These are phyloP conservation scores for Drosophila emarginata DNA, from an alignment of 2,888 invertebrate genomes.

Conservation along the genomic window DNA sequence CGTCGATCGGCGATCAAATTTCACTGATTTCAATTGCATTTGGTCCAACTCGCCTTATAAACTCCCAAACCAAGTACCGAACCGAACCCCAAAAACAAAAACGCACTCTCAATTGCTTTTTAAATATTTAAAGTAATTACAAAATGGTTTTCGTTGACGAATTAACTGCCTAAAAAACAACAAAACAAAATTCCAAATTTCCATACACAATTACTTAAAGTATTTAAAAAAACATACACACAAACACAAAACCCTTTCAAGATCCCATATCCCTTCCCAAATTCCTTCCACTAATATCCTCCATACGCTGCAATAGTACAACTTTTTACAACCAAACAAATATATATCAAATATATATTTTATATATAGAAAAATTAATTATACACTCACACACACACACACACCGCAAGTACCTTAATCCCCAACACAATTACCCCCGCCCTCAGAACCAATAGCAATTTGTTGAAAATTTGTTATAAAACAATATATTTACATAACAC, in stretches of 20 bases:
- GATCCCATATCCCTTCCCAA: constrained; percentile 7
- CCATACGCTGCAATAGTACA: constrained; percentile 83
- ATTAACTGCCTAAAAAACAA: constrained; percentile 67
- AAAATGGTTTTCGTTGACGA: constrained; percentile 69
- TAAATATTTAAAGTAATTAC: constrained; percentile 80
- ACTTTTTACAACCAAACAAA: constrained; percentile 78
- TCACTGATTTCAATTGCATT: constrained; percentile 56
- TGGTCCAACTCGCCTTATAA: constrained; percentile 21
- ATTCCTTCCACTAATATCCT: constrained; percentile 68
- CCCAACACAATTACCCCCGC: constrained; percentile 53
- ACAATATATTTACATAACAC: constrained; percentile 46
- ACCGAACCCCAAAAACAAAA: constrained; percentile 19
- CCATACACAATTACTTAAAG: constrained; percentile 74
- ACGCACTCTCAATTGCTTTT: constrained; percentile 68
- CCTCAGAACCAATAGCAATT: constrained; percentile 69
- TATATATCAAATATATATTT: constrained; percentile 80
- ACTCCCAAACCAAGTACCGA: neutral
- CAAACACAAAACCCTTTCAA: constrained; percentile 9
- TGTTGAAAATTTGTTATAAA: constrained; percentile 68
- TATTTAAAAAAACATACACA: constrained; percentile 73
- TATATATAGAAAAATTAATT: constrained; percentile 78
- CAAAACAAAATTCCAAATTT: constrained; percentile 55
- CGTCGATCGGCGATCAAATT: constrained; percentile 23
- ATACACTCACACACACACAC: constrained; percentile 79
- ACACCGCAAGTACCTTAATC: constrained; percentile 75